Evolutionary conservation across 2,888 invertebrate genomes (phyloP).

Genomic region (Lycophotia porphyrea): DNA sequence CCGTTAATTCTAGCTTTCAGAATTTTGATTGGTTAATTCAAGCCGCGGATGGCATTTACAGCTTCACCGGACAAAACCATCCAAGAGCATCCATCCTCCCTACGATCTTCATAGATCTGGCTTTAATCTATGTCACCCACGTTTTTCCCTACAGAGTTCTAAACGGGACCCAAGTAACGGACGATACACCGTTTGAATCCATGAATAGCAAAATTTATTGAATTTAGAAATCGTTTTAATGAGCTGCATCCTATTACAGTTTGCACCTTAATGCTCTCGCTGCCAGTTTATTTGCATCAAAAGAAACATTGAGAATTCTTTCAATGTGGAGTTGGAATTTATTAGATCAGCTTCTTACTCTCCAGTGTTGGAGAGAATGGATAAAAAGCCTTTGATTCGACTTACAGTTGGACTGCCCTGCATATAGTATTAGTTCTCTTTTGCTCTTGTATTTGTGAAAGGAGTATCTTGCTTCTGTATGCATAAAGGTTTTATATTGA

Average conservation of each 20-base stretch:
- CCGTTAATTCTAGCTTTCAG: no score
- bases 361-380: conserved; percentile 4
- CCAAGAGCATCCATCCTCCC: conserved; percentile 3
- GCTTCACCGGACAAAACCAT: conserved; percentile 10
- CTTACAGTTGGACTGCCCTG: neutral
- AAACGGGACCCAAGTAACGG: conserved; percentile 53
- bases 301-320: conserved; percentile 44
- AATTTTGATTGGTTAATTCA: conserved; percentile 14
- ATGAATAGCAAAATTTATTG: conserved; percentile 62
- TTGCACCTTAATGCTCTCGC: conserved; percentile 41
- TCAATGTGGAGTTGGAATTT: conserved; percentile 30
- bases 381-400: conserved; percentile 22
- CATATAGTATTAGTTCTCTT: neutral
- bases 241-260: conserved; percentile 50
- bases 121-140: conserved; percentile 30
- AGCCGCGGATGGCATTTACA: neutral
- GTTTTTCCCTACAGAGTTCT: conserved; percentile 36
- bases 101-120: conserved; percentile 34
- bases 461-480: neutral
- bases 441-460: conserved; percentile 17
- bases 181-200: conserved; percentile 54
- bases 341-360: conserved; percentile 12
- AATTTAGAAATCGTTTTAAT: conserved; percentile 58
- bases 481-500: neutral
- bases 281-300: conserved; percentile 48